Percentiles rank a stretch among this genome's conserved stretches.
Conservation (phyloP, 53 echinoderm and acorn worm species). For the Crossaster papposus region DNA sequence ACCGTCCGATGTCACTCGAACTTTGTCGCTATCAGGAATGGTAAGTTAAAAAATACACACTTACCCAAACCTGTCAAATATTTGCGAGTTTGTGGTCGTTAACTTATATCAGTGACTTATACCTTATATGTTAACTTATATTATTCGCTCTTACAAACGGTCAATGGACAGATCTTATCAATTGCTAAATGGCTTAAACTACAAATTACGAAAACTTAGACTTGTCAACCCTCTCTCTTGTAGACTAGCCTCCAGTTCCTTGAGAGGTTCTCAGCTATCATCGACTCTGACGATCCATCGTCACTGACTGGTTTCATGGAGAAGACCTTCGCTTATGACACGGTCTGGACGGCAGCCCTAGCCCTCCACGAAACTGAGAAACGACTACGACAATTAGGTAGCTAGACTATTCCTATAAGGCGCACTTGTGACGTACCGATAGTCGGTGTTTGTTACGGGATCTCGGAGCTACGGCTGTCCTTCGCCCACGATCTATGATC, state of each 20-base stretch:
- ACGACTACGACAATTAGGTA: slow-evolving; percentile 60
- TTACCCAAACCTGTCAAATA: neutral
- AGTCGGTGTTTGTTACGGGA: no score
- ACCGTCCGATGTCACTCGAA: slow-evolving; percentile 49
- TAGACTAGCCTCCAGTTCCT: slow-evolving; percentile 72
- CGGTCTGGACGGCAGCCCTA: slow-evolving; percentile 80
- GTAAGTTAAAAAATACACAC: slow-evolving; percentile 25
- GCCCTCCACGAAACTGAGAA: slow-evolving; percentile 70
- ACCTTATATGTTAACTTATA: no score
- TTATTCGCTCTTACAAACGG: no score
- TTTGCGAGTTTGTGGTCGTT: no score
- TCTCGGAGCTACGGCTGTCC: no score
- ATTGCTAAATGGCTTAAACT: neutral
- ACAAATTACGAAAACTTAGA: neutral
- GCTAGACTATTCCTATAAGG: neutral
- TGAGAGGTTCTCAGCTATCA: slow-evolving; percentile 58
- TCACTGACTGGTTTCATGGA: slow-evolving; percentile 68
- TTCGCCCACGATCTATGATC: no score
- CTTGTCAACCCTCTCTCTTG: neutral
- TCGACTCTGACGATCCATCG: slow-evolving; percentile 46
- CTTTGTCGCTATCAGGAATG: slow-evolving; percentile 66
- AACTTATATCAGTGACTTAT: no score
- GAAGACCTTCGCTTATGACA: slow-evolving; percentile 80
- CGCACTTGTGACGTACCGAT: neutral
- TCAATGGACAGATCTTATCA: neutral